Base-by-base conservation (phyloP, 2,888 invertebrate species). In the Macaria notata region DNA sequence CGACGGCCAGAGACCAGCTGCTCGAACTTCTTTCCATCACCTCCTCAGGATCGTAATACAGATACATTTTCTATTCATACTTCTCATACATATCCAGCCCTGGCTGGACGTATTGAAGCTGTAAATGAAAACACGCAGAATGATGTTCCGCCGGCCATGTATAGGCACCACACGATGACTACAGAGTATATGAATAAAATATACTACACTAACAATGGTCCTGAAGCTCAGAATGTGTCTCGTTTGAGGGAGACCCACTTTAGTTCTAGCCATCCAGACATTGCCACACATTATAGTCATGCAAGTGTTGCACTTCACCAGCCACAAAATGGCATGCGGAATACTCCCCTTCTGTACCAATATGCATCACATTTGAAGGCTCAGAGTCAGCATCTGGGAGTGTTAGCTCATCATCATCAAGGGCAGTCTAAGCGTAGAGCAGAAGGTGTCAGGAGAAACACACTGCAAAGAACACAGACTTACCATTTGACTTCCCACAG, bases 231-330 rank as follows among this genome's bases (percentile, higher is more conserved):
- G 50, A 86, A 81, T 76, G 88, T 87, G 8, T 83, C 90, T 30
- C 76, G 89, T 7, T 69, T 89, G 63, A 70, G 88, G 62, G 92
- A 92, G 68, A 90, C 91, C 7, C 92, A 92, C 64, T 92, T 92
- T 62, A 92, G 92, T 65, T 90, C 91, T 4, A 92, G 92, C 71
- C 92, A 92, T 65, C 92, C 92, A 31, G 92, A 92, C 65, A 91
- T 92, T 50, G 79, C 90, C 3, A 85, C 85, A 8, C 83, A 88
- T 66, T 87, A 88, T 52, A 78, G 73, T 31, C 89, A 88, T 59
- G 80, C 81, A 0, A 73, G 63, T 58, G 71, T 84, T 3, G 71
- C 80, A 2, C 77, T 81, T 8, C 84, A 84, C 54, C 79, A 78
- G 19, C 65, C 75, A 5, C 84, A 76, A 9, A 87, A 86, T 71